phyloP scores from a whole-genome alignment of 2,888 invertebrate genomes.

The Peribatodes rhomboidaria region DNA sequence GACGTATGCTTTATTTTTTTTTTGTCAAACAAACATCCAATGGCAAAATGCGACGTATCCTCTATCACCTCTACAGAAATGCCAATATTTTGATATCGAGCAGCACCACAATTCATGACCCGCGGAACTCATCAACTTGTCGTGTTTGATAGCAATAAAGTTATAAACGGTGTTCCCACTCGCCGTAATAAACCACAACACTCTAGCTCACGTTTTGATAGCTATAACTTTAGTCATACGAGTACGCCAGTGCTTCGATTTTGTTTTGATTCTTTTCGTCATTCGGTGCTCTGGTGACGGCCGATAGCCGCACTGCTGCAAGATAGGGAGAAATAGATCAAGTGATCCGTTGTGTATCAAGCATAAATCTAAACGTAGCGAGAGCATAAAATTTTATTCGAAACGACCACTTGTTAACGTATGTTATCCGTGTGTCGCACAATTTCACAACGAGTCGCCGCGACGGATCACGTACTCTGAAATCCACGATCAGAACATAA shows the following conservation, averaged over 20 bases:
- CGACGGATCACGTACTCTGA: slow-evolving; percentile 81
- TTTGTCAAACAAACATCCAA: slow-evolving; percentile 28
- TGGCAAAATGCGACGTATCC: slow-evolving; percentile 37
- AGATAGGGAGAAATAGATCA: slow-evolving; percentile 54
- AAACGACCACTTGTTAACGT: slow-evolving; percentile 80
- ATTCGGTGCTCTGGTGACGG: slow-evolving; percentile 6
- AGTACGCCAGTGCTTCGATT: slow-evolving; percentile 10
- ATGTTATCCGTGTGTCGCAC: slow-evolving; percentile 76
- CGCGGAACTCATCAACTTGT: slow-evolving; percentile 59
- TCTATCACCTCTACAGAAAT: slow-evolving; percentile 46
- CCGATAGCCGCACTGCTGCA: slow-evolving; percentile 18
- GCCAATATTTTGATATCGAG: slow-evolving; percentile 60
- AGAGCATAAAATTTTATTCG: slow-evolving; percentile 77
- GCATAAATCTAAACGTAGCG: slow-evolving; percentile 75
- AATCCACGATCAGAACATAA: slow-evolving; percentile 84
- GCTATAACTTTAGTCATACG: slow-evolving; percentile 43
- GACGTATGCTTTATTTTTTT: slow-evolving; percentile 39
- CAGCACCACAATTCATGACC: slow-evolving; percentile 49
- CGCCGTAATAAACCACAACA: slow-evolving; percentile 56
- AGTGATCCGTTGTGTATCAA: slow-evolving; percentile 67
- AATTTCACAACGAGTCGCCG: slow-evolving; percentile 79
- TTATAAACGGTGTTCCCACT: slow-evolving; percentile 63
- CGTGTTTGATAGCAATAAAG: slow-evolving; percentile 68
- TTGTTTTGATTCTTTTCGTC: slow-evolving; percentile 24
- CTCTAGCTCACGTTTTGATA: slow-evolving; percentile 45